Evolutionary conservation across 1,140 invertebrate genomes (phyloP), one percentile per base, ranked within the genome.

Genomic region (Eumeta japonica): DNA sequence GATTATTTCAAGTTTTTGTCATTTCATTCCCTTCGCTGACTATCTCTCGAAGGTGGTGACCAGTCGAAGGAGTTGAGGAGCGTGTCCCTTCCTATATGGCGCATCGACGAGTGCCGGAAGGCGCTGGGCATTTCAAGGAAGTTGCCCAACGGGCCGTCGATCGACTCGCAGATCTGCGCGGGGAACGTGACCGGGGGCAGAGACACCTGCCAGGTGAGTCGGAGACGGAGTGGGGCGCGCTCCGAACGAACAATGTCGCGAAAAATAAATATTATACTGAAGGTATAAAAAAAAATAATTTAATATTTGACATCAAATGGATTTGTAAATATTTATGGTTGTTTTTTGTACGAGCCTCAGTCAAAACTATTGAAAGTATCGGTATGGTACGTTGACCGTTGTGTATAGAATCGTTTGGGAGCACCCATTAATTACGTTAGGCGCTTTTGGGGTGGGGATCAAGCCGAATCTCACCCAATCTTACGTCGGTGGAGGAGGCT

Each of bases 181-280:
- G 75, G 68, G 0, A 62, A 65, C 31, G 53, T 38, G 15, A 29
- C 77, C 35, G 76, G 79, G 0, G 84, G 84, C 2, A 83, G 81
- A 41, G 87, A 88, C 46, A 85, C 86, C 1, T 89, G 86, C 50
- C 84, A 86, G 76, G 86, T 87, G 65, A 46, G 36, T 24, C 20
- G n/a, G 20, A 24, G n/a, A 5, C 5, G n/a, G n/a, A 24, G 20
- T 24, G 5, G n/a, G n/a, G 20, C n/a, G 5, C 5, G 5, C n/a
- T 5, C 5, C n/a, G 20, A 24, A 7, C n/a, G 5, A 7, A 24
- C n/a, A 7, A n/a, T n/a, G 20, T 24, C n/a, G 20, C 5, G n/a
- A 24, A 24, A 24, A 24, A 24, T 24, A 7, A n/a, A n/a, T 24
- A 24, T 24, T 7, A 24, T 5, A 24, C n/a, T 7, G n/a, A 24